phyloP scores from a whole-genome alignment of 2,888 invertebrate genomes.

The Acanthosoma haemorrhoidale region DNA sequence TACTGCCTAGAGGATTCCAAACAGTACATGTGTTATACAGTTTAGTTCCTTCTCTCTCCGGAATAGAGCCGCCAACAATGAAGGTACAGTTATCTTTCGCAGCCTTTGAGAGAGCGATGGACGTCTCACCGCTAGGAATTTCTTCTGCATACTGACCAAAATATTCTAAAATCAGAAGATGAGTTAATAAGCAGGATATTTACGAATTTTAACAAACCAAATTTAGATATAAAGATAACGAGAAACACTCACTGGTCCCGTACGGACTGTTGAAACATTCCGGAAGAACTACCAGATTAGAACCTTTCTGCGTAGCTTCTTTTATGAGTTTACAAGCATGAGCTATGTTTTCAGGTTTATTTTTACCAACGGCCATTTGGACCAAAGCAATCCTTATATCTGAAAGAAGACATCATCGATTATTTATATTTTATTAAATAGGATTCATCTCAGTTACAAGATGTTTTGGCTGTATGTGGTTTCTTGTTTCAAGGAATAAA shows the following conservation, averaged over 20 bases:
- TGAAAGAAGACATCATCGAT: no score
- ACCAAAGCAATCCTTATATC: slow-evolving; percentile 70
- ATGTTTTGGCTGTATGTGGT: no score
- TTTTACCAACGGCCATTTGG: slow-evolving; percentile 71
- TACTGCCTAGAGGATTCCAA: slow-evolving; percentile 69
- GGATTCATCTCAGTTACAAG: no score
- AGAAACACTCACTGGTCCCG: slow-evolving; percentile 59
- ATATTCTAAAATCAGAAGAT: slow-evolving; percentile 51
- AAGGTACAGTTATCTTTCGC: slow-evolving; percentile 72
- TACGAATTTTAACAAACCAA: background rate
- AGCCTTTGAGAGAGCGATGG: slow-evolving; percentile 60
- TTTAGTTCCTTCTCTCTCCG: slow-evolving; percentile 64
- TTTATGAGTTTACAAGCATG: slow-evolving; percentile 66
- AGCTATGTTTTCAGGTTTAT: slow-evolving; percentile 69
- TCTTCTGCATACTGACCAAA: slow-evolving; percentile 81
- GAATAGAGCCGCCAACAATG: slow-evolving; percentile 85
- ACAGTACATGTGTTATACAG: slow-evolving; percentile 85
- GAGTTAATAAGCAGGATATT: background rate
- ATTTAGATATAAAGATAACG: background rate
- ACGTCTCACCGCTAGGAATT: slow-evolving; percentile 72
- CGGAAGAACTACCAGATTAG: slow-evolving; percentile 59
- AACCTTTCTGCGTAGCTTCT: slow-evolving; percentile 60
- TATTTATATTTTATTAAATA: no score
- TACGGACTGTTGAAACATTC: slow-evolving; percentile 96
- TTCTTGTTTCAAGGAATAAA: no score